These are phyloP conservation scores for Xanthostigma xanthostigma DNA, from an alignment of 2,888 invertebrate genomes.

Conservation along the genomic window DNA sequence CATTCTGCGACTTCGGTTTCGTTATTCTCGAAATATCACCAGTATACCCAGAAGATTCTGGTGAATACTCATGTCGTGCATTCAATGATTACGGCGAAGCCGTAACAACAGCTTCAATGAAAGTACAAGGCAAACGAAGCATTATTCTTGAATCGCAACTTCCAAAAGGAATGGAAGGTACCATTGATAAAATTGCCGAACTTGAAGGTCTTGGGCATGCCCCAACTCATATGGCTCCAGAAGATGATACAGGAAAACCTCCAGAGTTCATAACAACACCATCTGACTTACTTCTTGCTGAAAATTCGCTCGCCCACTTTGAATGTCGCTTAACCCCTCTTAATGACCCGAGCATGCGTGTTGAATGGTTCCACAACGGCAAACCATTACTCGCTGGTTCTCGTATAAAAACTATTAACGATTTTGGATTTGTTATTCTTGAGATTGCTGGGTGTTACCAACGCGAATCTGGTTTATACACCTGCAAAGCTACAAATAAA, in stretches of 20 bases:
- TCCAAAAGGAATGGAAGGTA: conserved; percentile 85
- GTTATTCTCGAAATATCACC: conserved; percentile 95
- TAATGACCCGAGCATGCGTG: conserved; percentile 84
- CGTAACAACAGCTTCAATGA: conserved; percentile 77
- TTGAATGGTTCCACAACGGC: conserved; percentile 97
- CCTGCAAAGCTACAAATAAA: conserved; percentile 82
- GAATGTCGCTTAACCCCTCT: conserved; percentile 80
- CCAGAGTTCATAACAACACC: conserved; percentile 84
- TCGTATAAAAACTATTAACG: conserved; percentile 88
- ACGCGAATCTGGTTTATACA: conserved; percentile 82
- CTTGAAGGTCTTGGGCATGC: conserved; percentile 71
- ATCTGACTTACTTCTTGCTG: conserved; percentile 65
- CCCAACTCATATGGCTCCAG: conserved; percentile 49
- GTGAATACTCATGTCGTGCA: conserved; percentile 80
- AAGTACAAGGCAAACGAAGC: conserved; percentile 80
- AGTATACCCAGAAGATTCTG: conserved; percentile 91
- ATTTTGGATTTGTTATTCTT: conserved; percentile 93
- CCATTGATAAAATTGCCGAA: conserved; percentile 84
- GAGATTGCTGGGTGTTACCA: conserved; percentile 91
- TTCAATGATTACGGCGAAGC: conserved; percentile 82
- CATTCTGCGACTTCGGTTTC: conserved; percentile 96
- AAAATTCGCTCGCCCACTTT: conserved; percentile 84
- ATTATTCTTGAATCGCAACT: conserved; percentile 84
- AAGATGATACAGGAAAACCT: conserved; percentile 73
- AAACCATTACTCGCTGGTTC: conserved; percentile 82